phyloP scores from a whole-genome alignment of 92 coral and sea anemone genomes.

The Parazoanthus swiftii region DNA sequence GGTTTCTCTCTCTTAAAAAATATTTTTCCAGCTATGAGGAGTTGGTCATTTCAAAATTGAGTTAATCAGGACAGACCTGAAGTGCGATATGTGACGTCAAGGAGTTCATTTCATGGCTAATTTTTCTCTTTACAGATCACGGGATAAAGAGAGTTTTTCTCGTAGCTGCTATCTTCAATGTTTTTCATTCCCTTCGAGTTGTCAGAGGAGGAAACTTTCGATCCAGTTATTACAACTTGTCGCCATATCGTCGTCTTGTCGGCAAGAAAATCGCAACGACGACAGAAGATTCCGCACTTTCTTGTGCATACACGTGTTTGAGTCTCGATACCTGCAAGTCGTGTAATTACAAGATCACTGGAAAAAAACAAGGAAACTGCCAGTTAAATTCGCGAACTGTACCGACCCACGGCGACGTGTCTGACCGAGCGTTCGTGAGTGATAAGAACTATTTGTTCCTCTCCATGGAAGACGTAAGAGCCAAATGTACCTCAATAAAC shows the following conservation, averaged over 20 bases:
- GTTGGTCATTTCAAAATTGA: too few species aligned
- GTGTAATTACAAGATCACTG: not conserved
- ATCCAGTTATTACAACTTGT: not conserved
- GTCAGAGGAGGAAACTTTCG: not conserved
- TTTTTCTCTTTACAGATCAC: not conserved
- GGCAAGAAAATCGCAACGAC: not conserved
- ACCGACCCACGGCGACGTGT: not conserved
- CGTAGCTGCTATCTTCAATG: not conserved
- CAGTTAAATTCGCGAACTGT: not conserved
- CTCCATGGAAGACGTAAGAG: not conserved
- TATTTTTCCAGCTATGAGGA: too few species aligned
- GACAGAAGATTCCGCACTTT: not conserved
- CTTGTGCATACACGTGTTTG: not conserved
- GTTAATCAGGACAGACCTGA: too few species aligned
- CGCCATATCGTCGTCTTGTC: not conserved
- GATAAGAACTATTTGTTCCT: not conserved
- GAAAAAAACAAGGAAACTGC: not conserved
- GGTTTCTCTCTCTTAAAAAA: too few species aligned
- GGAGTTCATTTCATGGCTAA: too few species aligned
- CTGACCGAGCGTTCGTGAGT: not conserved
- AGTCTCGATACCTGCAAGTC: not conserved
- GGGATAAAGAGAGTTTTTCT: not conserved
- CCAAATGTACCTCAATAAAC: too few species aligned
- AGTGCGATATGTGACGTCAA: too few species aligned
- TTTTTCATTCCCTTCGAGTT: not conserved